Base-by-base conservation (phyloP, 1,140 invertebrate genomes). In the Listronotus oregonensis region DNA sequence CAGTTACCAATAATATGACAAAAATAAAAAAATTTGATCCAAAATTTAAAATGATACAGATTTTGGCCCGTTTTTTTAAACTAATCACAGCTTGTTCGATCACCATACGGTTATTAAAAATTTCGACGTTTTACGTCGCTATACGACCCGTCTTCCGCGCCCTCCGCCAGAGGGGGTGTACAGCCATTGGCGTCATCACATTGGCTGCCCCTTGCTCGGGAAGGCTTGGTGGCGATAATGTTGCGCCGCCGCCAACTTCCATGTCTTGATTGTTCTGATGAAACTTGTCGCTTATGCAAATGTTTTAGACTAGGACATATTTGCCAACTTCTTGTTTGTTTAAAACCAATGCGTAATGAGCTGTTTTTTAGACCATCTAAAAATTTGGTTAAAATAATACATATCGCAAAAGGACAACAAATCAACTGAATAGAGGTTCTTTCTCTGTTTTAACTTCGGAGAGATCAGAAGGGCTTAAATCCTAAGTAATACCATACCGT, bases 61-160 rank as follows among this genome's bases (percentile, higher is more conserved):
- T n/a, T n/a, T n/a, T n/a, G n/a, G n/a, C n/a, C n/a, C n/a, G 21
- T 27, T 54, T 37, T 21, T 54, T 32, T 31, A 27, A 54, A 46
- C 40, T 57, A 57, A 46, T 46, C 44, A 57, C 40, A 57, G 37
- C 37, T 40, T 21, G 55, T 34, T 43, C 40, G 55, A 57, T 57
- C 55, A 18, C 59, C 59, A 39, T 50, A 47, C 46, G 57, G 57
- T 61, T 61, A 61, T 61, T 61, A 61, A 61, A 61, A 61, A 61
- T 61, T 51, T 42, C 39, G 50, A 49, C 17, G 56, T 42, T 39
- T 18, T 51, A 39, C 59, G 52, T 43, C 54, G 21, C 18, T 21
- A 18, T 18, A 34, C 47, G 52, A 54, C 58, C 42, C 50, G 27
- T 40, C 17, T 51, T 42, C 61, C 67, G 46, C 59, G 27, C 59